These are phyloP conservation scores for Lagocephalus sceleratus DNA, from an alignment of 2,797 vertebrate species.

Conservation along the genomic window DNA sequence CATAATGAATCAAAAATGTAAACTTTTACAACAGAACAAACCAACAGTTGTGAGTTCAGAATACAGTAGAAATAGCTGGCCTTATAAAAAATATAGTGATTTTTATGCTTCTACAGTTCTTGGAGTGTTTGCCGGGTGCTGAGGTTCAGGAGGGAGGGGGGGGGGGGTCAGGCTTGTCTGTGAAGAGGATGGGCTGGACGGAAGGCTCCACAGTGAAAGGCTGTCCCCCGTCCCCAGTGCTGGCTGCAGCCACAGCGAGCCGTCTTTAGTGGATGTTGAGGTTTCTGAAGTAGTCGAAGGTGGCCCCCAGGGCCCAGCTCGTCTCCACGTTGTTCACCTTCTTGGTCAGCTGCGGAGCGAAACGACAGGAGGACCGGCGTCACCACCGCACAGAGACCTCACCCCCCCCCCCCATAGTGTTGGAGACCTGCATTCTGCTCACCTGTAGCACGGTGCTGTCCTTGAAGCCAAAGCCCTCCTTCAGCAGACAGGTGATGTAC, in stretches of 20 bases:
- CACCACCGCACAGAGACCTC: slow-evolving; percentile 7
- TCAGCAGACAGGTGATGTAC: slow-evolving; percentile 94
- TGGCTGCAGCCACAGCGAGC: slow-evolving; percentile 49
- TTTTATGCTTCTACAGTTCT: slow-evolving; percentile 72
- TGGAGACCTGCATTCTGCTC: slow-evolving; percentile 40
- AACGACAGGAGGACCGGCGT: slow-evolving; percentile 21
- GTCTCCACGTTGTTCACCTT: slow-evolving; percentile 98
- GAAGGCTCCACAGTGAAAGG: slow-evolving; percentile 59
- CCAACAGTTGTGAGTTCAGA: slow-evolving; percentile 67
- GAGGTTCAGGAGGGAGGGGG: slow-evolving; percentile 40
- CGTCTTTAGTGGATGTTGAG: slow-evolving; percentile 82
- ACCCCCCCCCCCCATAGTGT: background rate
- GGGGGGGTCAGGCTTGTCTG: slow-evolving; percentile 35
- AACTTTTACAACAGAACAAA: slow-evolving; percentile 72
- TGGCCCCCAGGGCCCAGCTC: slow-evolving; percentile 95
- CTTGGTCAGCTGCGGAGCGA: slow-evolving; percentile 84
- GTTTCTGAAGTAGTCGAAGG: slow-evolving; percentile 91
- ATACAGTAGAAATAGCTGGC: slow-evolving; percentile 82
- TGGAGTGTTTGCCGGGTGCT: slow-evolving; percentile 53
- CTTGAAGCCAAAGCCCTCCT: slow-evolving; percentile 95
- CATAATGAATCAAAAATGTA: slow-evolving; percentile 66
- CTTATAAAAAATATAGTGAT: slow-evolving; percentile 82
- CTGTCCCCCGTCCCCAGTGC: slow-evolving; percentile 69
- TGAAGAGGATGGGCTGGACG: slow-evolving; percentile 42
- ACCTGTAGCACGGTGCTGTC: slow-evolving; percentile 90